A percentile compares a stretch with the other conserved stretches of the same genome.
These are phyloP conservation scores for Octomys mimax DNA, from an alignment of 2,797 vertebrate species.

Conservation along the genomic window DNA sequence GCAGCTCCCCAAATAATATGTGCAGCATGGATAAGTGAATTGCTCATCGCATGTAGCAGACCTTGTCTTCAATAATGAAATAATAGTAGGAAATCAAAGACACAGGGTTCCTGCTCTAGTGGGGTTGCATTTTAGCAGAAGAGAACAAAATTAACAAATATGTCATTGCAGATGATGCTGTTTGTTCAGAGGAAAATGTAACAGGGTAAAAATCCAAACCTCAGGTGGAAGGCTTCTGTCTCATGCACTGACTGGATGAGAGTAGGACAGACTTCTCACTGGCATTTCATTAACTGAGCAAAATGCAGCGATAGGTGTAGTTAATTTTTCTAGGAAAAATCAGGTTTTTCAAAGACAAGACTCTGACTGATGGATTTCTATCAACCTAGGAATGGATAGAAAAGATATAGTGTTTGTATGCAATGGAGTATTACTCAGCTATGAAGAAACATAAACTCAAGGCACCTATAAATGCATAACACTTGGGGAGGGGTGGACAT, in stretches of 20 bases:
- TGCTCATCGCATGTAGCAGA: neutral
- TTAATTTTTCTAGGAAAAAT: conserved; percentile 14
- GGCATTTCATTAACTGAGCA: conserved; percentile 35
- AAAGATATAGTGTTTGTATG: too few species aligned
- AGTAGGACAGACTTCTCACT: conserved; percentile 30
- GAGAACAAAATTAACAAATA: conserved; percentile 22
- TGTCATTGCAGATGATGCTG: neutral
- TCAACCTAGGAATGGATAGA: too few species aligned
- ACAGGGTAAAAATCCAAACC: neutral
- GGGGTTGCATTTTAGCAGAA: neutral
- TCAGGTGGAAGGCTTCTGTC: neutral
- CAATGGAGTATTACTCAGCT: too few species aligned
- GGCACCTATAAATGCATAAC: neutral
- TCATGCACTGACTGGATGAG: neutral
- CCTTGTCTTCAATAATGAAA: neutral
- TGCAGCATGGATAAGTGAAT: neutral
- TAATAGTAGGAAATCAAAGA: conserved; percentile 16
- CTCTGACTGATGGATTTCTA: neutral
- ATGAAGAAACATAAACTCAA: too few species aligned
- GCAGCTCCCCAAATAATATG: neutral
- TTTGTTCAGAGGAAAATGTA: conserved; percentile 27
- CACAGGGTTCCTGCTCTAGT: neutral
- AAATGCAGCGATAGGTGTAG: neutral
- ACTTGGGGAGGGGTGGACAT: neutral
- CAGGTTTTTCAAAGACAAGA: neutral